A percentile compares a stretch with the other conserved stretches of the same genome.
These are phyloP conservation scores for Leucopsar rothschildi DNA, from an alignment of 2,113 vertebrate species.

Conservation along the genomic window DNA sequence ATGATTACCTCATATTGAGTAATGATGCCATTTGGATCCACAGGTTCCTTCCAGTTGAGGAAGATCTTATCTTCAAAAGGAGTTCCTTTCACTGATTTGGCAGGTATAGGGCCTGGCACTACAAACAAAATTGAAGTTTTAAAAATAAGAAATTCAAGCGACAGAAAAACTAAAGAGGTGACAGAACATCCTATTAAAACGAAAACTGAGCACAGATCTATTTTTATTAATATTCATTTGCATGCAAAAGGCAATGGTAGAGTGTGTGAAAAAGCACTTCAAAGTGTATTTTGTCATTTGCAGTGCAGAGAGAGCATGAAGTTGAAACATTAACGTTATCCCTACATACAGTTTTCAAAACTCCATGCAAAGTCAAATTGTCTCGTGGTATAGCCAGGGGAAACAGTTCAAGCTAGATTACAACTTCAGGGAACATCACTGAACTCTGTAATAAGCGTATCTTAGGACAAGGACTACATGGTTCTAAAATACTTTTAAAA, in stretches of 20 bases:
- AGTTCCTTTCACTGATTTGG: conserved; percentile 88
- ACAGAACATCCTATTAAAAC: neutral
- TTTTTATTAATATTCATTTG: conserved; percentile 18
- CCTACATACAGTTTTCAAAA: neutral
- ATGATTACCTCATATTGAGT: conserved; percentile 93
- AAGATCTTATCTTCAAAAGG: conserved; percentile 97
- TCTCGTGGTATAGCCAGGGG: conserved; percentile 5
- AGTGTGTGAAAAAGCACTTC: conserved; percentile 19
- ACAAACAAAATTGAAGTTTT: conserved; percentile 37
- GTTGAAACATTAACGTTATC: neutral
- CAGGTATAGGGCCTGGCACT: conserved; percentile 94
- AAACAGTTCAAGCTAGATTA: conserved; percentile 27
- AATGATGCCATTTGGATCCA: conserved; percentile 95
- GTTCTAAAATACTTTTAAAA: conserved; percentile 54
- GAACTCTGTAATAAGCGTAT: conserved; percentile 46
- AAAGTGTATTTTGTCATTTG: conserved; percentile 42
- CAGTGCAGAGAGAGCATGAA: conserved; percentile 10
- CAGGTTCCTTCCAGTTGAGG: conserved; percentile 94
- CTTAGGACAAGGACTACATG: conserved; percentile 54
- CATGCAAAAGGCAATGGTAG: neutral
- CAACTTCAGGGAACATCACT: conserved; percentile 32
- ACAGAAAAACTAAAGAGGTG: neutral
- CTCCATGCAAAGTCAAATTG: conserved; percentile 35
- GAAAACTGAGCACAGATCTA: neutral
- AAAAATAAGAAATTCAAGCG: neutral